Percentiles rank a stretch among this genome's conserved stretches.
Evolutionary conservation across 2,113 vertebrate species (phyloP).

Genomic region (Cyanoderma ruficeps): DNA sequence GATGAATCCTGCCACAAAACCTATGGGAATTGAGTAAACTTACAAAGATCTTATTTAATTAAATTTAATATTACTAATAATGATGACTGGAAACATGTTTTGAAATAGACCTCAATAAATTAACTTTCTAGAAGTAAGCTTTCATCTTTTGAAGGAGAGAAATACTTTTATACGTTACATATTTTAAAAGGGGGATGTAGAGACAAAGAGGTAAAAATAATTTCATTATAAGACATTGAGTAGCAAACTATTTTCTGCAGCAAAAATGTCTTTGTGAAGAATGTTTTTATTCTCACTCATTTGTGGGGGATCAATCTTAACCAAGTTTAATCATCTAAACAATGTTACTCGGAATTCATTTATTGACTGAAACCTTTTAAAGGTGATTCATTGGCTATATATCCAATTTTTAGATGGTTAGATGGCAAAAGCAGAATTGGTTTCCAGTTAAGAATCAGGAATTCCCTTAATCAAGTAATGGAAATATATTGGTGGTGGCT

Average conservation of each 20-base stretch:
- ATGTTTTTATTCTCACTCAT: background rate
- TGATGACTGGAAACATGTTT: background rate
- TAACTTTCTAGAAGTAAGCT: background rate
- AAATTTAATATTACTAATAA: background rate
- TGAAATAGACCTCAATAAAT: background rate
- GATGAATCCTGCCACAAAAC: background rate
- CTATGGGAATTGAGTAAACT: background rate
- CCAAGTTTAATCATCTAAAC: background rate
- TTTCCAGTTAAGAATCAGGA: background rate
- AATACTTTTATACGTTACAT: background rate
- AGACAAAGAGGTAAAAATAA: background rate
- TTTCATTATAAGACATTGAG: background rate
- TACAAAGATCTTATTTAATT: background rate
- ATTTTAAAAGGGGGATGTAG: background rate
- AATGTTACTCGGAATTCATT: background rate
- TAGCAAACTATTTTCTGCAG: background rate
- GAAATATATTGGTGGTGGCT: background rate
- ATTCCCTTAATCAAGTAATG: background rate
- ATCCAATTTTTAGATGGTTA: background rate
- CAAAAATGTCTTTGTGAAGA: background rate
- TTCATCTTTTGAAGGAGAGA: background rate
- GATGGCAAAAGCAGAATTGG: rapidly evolving
- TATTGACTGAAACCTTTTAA: background rate
- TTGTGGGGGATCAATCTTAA: background rate
- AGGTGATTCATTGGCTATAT: background rate